A percentile compares a stretch with the other conserved stretches of the same genome.
Conservation (phyloP, 2,888 invertebrate species). For the Callyntrura sp. region DNA sequence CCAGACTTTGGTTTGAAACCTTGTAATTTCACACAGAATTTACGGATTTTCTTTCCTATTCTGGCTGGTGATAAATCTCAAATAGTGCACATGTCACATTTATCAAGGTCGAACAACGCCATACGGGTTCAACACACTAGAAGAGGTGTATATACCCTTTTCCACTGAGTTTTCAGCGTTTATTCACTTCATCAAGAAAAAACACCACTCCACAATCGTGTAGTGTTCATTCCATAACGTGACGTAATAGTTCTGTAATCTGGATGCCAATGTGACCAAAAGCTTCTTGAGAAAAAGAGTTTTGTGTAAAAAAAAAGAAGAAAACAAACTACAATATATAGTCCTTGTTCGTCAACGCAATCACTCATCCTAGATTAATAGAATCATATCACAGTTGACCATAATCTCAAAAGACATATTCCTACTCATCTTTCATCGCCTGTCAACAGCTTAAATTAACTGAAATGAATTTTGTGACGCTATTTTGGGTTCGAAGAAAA, state of each 20-base stretch:
- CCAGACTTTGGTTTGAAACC: conserved; percentile 11
- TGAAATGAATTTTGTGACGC: conserved; percentile 72
- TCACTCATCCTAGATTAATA: conserved; percentile 68
- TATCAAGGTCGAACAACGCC: conserved; percentile 30
- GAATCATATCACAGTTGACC: conserved; percentile 73
- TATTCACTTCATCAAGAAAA: not conserved
- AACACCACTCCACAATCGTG: not conserved
- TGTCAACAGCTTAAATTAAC: conserved; percentile 71
- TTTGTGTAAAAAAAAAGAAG: not conserved
- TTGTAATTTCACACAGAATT: conserved; percentile 2
- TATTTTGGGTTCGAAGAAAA: conserved; percentile 7
- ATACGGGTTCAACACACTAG: not conserved
- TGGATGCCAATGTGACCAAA: not conserved
- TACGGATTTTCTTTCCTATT: not conserved
- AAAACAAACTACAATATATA: not conserved
- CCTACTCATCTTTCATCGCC: conserved; percentile 69
- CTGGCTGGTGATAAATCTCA: conserved; percentile 29
- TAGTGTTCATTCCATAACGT: not conserved
- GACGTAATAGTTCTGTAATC: not conserved
- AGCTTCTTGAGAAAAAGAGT: not conserved
- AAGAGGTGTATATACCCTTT: no score
- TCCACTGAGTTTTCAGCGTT: not conserved
- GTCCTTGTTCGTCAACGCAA: conserved; percentile 15
- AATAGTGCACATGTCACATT: conserved; percentile 30
- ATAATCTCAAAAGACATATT: conserved; percentile 73